Base-by-base conservation (phyloP, 1,140 invertebrate species). In the Periplaneta americana region DNA sequence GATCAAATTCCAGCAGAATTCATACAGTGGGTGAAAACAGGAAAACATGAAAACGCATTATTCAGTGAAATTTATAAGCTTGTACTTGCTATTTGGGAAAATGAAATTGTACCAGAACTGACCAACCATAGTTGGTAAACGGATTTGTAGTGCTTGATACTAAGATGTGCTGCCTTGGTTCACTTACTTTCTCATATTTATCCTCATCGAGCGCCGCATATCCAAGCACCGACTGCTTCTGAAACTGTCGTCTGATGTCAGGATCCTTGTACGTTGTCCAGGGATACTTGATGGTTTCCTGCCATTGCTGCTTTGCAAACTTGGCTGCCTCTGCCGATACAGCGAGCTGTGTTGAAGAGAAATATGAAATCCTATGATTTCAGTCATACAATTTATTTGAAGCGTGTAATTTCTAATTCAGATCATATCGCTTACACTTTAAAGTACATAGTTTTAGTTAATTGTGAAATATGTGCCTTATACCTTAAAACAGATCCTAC, bases 141-240 rank as follows among this genome's bases (percentile, higher is more conserved):
- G n/a, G n/a, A n/a, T n/a, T n/a, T n/a, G n/a, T n/a, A n/a, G n/a
- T n/a, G n/a, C n/a, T n/a, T n/a, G n/a, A n/a, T n/a, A n/a, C n/a
- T n/a, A n/a, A n/a, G n/a, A n/a, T n/a, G n/a, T n/a, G n/a, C n/a
- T n/a, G n/a, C n/a, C n/a, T n/a, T n/a, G n/a, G n/a, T n/a, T n/a
- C n/a, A n/a, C 34, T 32, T 84, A 90, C 89, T 85, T 87, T 85
- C 75, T 86, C 85, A 10, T 87, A 84, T 84, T 89, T 88, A 1
- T 94, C 90, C 85, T 94, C 92, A 0, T 93, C 90, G 74, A 97
- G 88, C 1, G 94, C 94, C 0, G 94, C 88, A 0, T 91, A 89
- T 0, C 95, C 95, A 1, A 96, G 87, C 79, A 93, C 89, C 15
- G 92, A 91, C 74, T 93, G 88, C 80, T 92, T 91, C 84, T 91